Percentiles rank a stretch among this genome's conserved stretches.
These are phyloP conservation scores for Callosobruchus maculatus DNA, from an alignment of 2,888 invertebrate genomes.

Conservation along the genomic window DNA sequence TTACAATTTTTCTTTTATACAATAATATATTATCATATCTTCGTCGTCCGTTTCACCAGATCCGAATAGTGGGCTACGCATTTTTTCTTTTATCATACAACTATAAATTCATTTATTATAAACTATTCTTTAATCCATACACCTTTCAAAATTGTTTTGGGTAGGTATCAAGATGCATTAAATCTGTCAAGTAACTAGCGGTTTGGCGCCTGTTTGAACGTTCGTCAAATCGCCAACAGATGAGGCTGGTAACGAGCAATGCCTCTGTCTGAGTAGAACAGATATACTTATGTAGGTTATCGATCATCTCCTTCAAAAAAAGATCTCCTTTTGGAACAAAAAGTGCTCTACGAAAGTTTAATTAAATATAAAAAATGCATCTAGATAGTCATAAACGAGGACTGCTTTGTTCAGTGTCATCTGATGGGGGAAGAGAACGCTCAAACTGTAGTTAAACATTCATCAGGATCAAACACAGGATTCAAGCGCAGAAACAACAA, in stretches of 20 bases:
- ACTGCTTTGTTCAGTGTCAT: too few species aligned
- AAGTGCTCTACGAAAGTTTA: too few species aligned
- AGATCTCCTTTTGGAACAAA: too few species aligned
- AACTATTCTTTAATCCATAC: conserved; percentile 40
- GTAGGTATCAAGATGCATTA: conserved; percentile 14
- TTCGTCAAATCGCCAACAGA: not conserved
- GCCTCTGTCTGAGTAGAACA: too few species aligned
- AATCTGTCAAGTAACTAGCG: not conserved
- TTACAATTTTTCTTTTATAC: conserved; percentile 20
- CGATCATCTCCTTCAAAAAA: too few species aligned
- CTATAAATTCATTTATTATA: conserved; percentile 36
- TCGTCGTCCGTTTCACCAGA: conserved; percentile 40
- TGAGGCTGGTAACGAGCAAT: too few species aligned
- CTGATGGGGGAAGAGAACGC: too few species aligned
- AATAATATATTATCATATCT: conserved; percentile 7
- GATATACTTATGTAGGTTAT: too few species aligned
- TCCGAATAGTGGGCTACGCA: conserved; percentile 48
- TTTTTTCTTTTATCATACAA: conserved; percentile 40
- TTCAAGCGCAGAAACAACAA: not conserved
- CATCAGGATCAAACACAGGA: too few species aligned
- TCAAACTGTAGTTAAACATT: too few species aligned
- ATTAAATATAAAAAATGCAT: too few species aligned
- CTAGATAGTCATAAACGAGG: too few species aligned
- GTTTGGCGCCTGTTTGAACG: not conserved
- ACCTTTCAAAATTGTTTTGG: conserved; percentile 41